Evolutionary conservation across 2,113 vertebrate species (phyloP), one percentile per base, ranked within the genome.

Genomic region (Semnornis frantzii): DNA sequence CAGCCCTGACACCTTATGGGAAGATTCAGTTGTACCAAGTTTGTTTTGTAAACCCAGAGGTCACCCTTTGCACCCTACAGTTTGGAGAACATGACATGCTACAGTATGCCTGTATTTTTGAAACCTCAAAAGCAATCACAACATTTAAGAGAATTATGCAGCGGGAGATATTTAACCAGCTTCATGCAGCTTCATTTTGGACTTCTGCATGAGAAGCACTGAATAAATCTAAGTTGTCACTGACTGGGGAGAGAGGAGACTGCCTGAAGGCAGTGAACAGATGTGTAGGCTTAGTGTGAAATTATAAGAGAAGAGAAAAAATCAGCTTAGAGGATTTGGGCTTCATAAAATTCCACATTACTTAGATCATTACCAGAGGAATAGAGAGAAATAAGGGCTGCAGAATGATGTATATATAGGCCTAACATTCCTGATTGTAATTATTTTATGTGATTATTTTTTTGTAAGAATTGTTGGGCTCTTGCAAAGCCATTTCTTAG

Each of bases 201-300:
- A 48, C 8, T 48, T 33, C 60, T 91, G 58, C 62, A 30, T 69
- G 73, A 82, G 50, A 91, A 85, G n/a, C 58, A 87, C 54, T 73
- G 80, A 91, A 94, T 90, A 94, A 95, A 91, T 95, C 58, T 74
- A 87, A 83, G 82, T 74, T 91, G 85, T 77, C 83, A 86, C 84
- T 83, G 85, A 81, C 62, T 95, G 70, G 62, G 66, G 76, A 92
- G 54, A 86, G 82, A 44, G 83, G 89, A 90, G 71, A 63, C 48
- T 83, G 93, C 93, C 87, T 93, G 90, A 65, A 96, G 90, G 89
- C 85, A 90, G 27, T 18, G 79, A 95, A 62, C 85, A 95, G 91
- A 94, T 95, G 69, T 85, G 79, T 91, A 95, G 89, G 82, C 90
- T 95, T 87, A 90, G 79, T 64, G 57, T 88, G 89, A 92, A 95